A percentile compares a stretch with the other conserved stretches of the same genome.
phyloP scores from a whole-genome alignment of 2,113 vertebrate genomes.

The Tringa solitaria region DNA sequence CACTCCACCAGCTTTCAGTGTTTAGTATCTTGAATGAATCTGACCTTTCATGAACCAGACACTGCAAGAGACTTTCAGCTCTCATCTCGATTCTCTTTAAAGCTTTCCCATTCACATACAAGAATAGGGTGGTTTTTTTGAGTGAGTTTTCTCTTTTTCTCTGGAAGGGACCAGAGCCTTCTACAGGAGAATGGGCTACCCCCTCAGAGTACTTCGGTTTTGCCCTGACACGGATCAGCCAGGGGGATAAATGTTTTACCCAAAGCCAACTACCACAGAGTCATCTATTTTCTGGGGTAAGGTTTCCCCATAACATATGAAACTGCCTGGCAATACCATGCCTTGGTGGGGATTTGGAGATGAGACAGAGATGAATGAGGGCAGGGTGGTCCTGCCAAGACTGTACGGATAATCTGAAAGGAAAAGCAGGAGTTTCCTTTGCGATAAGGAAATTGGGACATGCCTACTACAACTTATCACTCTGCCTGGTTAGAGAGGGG shows the following conservation, averaged over 20 bases:
- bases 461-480: not conserved
- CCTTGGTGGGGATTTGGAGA: not conserved
- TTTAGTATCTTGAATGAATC: not conserved
- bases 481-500: not conserved
- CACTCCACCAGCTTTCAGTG: not conserved
- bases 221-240: not conserved
- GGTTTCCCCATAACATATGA: not conserved
- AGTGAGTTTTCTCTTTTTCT: not conserved
- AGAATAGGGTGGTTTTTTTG: not conserved
- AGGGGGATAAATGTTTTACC: not conserved
- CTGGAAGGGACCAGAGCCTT: not conserved
- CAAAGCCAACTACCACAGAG: not conserved
- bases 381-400: not conserved
- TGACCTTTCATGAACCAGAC: not conserved
- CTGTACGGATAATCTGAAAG: not conserved
- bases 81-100: not conserved
- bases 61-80: not conserved
- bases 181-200: not conserved
- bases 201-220: not conserved
- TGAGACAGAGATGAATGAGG: not conserved
- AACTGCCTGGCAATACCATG: not conserved
- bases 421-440: not conserved
- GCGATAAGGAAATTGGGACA: not conserved
- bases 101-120: not conserved
- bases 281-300: not conserved